phyloP scores from a whole-genome alignment of 2,797 vertebrate genomes.

The Trachops cirrhosus region DNA sequence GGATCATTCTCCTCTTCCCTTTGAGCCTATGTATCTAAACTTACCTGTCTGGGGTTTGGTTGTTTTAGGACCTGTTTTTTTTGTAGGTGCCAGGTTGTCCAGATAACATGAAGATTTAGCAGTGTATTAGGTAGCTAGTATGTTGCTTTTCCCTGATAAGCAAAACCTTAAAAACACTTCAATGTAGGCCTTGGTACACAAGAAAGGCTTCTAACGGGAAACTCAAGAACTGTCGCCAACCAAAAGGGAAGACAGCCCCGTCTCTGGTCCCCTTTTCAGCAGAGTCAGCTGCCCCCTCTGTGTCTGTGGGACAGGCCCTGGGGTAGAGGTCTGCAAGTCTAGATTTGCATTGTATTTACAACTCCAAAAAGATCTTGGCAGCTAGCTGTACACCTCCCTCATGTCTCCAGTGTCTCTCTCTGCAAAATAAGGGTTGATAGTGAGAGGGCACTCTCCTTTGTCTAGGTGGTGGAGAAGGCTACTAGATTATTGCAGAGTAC shows the following conservation, averaged over 20 bases:
- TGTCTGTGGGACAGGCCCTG: background rate
- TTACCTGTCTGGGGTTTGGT: background rate
- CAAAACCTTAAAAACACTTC: background rate
- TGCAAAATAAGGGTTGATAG: conserved; percentile 35
- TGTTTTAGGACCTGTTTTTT: background rate
- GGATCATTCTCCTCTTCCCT: background rate
- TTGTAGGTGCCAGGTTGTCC: background rate
- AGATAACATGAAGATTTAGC: background rate
- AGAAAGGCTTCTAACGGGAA: background rate
- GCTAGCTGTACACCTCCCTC: background rate
- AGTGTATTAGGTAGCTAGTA: background rate
- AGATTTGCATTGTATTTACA: background rate
- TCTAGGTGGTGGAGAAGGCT: conserved; percentile 1
- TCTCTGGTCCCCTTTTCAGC: background rate
- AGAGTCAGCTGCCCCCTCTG: background rate
- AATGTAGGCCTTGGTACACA: background rate
- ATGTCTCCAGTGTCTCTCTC: background rate
- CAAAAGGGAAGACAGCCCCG: background rate
- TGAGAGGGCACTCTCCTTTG: background rate
- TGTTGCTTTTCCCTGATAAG: background rate
- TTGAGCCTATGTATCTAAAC: background rate
- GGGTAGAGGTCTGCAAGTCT: conserved; percentile 2
- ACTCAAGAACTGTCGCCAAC: background rate
- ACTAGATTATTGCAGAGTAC: conserved; percentile 32
- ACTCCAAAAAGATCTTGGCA: conserved; percentile 21